Percentiles rank a stretch among this genome's conserved stretches.
These are phyloP conservation scores for Alethe castanea DNA, from an alignment of 2,113 vertebrate genomes.

Conservation along the genomic window DNA sequence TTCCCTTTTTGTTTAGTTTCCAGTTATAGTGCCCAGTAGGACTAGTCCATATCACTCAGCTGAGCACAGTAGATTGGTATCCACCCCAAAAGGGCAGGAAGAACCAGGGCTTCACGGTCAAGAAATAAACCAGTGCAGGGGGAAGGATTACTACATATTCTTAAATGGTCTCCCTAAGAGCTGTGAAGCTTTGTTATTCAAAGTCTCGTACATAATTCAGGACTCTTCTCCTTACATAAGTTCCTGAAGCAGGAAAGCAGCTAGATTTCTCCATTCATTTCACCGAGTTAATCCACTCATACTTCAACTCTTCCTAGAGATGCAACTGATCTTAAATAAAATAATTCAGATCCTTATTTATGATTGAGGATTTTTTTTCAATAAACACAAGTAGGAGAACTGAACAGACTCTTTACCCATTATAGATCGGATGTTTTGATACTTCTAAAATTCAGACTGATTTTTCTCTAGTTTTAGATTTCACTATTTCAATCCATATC, in stretches of 20 bases:
- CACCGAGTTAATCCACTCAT: background rate
- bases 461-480: background rate
- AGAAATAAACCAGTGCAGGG: background rate
- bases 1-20: background rate
- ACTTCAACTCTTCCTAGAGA: background rate
- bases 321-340: background rate
- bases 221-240: background rate
- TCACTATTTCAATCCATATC: background rate
- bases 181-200: slow-evolving; percentile 12
- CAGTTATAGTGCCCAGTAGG: background rate
- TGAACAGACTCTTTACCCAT: background rate
- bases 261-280: slow-evolving; percentile 1
- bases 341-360: background rate
- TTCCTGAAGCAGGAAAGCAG: background rate
- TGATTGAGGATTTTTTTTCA: background rate
- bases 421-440: background rate
- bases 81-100: background rate
- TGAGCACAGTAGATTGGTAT: background rate
- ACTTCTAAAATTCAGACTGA: background rate
- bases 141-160: background rate
- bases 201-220: slow-evolving; percentile 29
- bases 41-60: background rate
- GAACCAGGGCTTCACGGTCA: background rate
- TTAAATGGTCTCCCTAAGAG: background rate
- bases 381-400: background rate